These are phyloP conservation scores for Bubo blakistoni DNA, from an alignment of 2,113 vertebrate species.

Conservation along the genomic window DNA sequence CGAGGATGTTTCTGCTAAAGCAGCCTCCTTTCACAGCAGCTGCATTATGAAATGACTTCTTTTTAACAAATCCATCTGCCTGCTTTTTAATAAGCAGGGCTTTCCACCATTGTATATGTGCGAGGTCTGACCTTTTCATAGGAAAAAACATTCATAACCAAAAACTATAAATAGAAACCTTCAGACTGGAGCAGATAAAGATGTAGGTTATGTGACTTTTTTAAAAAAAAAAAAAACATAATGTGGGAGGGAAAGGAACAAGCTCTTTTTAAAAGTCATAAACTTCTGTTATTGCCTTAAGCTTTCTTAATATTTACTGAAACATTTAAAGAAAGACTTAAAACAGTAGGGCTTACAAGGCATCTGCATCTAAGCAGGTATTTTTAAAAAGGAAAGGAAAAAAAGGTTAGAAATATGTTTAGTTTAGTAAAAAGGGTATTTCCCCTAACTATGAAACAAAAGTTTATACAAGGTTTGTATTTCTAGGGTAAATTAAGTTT, in stretches of 20 bases:
- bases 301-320: conserved; percentile 46
- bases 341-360: neutral
- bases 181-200: conserved; percentile 73
- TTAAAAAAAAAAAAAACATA: neutral
- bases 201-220: conserved; percentile 71
- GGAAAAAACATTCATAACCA: conserved; percentile 80
- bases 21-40: conserved; percentile 10
- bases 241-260: conserved; percentile 37
- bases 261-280: conserved; percentile 40
- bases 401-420: neutral
- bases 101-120: conserved; percentile 69
- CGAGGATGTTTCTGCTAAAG: conserved; percentile 58
- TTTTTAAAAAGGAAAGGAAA: conserved; percentile 5
- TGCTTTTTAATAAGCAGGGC: conserved; percentile 67
- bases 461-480: neutral
- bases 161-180: conserved; percentile 76
- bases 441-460: neutral
- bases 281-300: conserved; percentile 35
- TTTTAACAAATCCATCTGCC: conserved; percentile 60
- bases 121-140: conserved; percentile 76
- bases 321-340: conserved; percentile 42
- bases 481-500: neutral
- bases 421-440: conserved; percentile 10
- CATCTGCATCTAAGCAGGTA: neutral
- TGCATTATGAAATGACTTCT: conserved; percentile 59